Evolutionary conservation across 2,113 vertebrate species (phyloP).

Genomic region (Tricholaema leucomelas): DNA sequence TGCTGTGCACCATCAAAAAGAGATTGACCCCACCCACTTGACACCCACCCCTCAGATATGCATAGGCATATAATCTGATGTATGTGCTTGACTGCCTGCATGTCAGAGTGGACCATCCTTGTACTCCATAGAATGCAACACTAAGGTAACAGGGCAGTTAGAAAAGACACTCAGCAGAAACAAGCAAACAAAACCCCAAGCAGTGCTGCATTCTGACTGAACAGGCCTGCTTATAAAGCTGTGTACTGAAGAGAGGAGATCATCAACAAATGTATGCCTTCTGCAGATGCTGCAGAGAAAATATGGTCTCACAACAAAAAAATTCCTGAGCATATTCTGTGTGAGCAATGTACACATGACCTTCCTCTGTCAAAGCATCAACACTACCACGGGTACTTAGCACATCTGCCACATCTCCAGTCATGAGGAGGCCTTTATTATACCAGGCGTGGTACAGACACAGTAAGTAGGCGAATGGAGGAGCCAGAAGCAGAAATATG

Average conservation of each 20-base stretch:
- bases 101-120: too few relatives aligned
- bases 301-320: background rate
- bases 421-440: background rate
- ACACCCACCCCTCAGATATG: too few relatives aligned
- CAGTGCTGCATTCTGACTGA: background rate
- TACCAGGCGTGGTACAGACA: background rate
- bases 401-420: background rate
- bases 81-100: background rate
- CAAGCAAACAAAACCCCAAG: background rate
- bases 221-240: rapidly evolving
- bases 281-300: background rate
- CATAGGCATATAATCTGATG: background rate
- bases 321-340: background rate
- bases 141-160: background rate
- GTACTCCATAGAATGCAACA: background rate
- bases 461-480: background rate
- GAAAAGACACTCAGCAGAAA: background rate
- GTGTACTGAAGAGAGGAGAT: background rate
- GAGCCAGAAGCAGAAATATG: background rate
- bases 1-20: too few relatives aligned
- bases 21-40: too few relatives aligned
- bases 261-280: background rate
- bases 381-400: background rate
- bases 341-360: background rate
- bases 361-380: background rate